Evolutionary conservation across 1,140 invertebrate genomes (phyloP).

Genomic region (Drosophila navojoa): DNA sequence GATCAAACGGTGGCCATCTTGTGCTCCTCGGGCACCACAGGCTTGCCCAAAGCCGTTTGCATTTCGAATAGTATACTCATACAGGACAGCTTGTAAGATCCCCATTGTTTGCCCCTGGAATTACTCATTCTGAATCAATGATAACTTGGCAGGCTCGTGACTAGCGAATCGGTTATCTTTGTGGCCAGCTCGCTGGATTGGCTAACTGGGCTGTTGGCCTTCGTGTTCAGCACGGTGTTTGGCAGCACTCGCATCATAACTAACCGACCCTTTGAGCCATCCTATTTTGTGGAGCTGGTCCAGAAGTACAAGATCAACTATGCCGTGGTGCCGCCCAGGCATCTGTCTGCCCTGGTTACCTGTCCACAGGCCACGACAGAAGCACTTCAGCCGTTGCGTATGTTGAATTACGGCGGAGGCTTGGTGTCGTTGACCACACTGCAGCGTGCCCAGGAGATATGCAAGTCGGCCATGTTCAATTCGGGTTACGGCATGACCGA

Average conservation of each 20-base stretch:
- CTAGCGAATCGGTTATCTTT: constrained; percentile 58
- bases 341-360: constrained; percentile 49
- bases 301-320: constrained; percentile 73
- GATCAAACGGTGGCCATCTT: constrained; percentile 81
- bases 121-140: not conserved
- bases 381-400: constrained; percentile 48
- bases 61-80: constrained; percentile 86
- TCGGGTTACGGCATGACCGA: constrained; percentile 71
- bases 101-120: not conserved
- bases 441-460: constrained; percentile 54
- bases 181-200: constrained; percentile 71
- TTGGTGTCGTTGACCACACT: constrained; percentile 34
- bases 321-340: constrained; percentile 50
- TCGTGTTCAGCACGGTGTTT: constrained; percentile 51
- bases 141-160: constrained; percentile 40
- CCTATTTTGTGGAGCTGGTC: constrained; percentile 62
- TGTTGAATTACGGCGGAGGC: constrained; percentile 62
- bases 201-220: constrained; percentile 67
- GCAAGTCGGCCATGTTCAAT: constrained; percentile 53
- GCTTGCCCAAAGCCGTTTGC: constrained; percentile 91
- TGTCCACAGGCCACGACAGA: constrained; percentile 53
- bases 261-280: constrained; percentile 53
- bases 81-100: constrained; percentile 56
- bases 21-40: constrained; percentile 90
- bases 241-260: constrained; percentile 69